phyloP scores from a whole-genome alignment of 2,888 invertebrate genomes.

The Drosophila pegasa region DNA sequence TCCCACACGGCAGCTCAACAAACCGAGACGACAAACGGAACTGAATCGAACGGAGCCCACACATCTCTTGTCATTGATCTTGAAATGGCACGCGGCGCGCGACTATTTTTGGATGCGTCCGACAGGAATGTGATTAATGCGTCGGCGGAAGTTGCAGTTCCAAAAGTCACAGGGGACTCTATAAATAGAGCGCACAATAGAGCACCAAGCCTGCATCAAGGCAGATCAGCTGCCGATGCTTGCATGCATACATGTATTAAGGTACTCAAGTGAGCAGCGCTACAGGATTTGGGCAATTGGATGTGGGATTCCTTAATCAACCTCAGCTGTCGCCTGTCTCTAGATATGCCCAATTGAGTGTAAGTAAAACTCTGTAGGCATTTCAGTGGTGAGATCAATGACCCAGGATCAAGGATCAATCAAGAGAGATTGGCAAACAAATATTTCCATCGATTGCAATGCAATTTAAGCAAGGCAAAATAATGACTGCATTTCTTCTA shows the following conservation, averaged over 20 bases:
- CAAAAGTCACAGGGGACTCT: conserved; percentile 17
- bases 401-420: conserved; percentile 10
- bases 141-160: conserved; percentile 40
- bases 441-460: background rate
- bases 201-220: background rate
- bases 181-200: conserved; percentile 36
- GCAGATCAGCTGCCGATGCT: conserved; percentile 9
- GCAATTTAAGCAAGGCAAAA: background rate
- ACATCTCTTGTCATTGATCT: conserved; percentile 46
- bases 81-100: conserved; percentile 25
- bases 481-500: background rate
- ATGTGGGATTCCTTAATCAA: background rate
- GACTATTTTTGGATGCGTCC: conserved; percentile 35
- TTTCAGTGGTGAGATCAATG: background rate
- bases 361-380: background rate
- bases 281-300: conserved; percentile 13
- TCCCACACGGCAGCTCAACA: background rate
- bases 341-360: background rate
- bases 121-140: conserved; percentile 44
- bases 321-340: conserved; percentile 29
- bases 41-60: conserved; percentile 1
- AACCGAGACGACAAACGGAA: conserved; percentile 16
- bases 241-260: background rate
- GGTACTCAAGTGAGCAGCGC: background rate
- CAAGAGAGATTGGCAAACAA: background rate